These are phyloP conservation scores for Oceanodroma leucorhoa DNA, from an alignment of 2,797 vertebrate genomes.

Conservation along the genomic window DNA sequence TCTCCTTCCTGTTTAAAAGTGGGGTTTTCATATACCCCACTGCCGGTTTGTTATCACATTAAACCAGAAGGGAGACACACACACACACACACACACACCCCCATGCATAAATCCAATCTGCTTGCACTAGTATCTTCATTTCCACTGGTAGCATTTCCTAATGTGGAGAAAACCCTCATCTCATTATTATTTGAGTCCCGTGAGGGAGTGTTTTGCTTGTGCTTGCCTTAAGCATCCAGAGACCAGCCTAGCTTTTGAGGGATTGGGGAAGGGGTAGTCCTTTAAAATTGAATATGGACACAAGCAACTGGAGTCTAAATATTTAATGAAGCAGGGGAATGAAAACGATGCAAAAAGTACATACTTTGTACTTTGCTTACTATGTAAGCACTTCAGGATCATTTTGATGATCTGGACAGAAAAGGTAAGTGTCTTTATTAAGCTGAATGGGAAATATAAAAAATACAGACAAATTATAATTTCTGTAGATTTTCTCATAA, in stretches of 20 bases:
- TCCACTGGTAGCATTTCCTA: background rate
- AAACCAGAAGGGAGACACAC: background rate
- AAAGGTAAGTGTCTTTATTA: background rate
- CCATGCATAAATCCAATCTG: background rate
- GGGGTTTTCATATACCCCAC: background rate
- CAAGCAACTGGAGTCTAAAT: background rate
- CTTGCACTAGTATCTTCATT: background rate
- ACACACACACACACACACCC: no score
- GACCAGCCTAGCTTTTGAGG: background rate
- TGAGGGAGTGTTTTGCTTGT: background rate
- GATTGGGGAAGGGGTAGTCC: background rate
- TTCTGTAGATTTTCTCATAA: background rate
- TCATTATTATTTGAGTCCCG: background rate
- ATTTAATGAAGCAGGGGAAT: background rate
- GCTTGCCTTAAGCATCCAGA: background rate
- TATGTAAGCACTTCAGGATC: background rate
- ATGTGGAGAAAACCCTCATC: background rate
- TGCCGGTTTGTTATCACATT: background rate
- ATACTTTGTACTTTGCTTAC: background rate
- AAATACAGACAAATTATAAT: background rate
- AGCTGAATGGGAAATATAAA: background rate
- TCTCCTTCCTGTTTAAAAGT: background rate
- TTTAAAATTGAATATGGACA: background rate
- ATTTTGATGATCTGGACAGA: background rate
- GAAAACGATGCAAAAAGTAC: background rate